Evolutionary conservation across 2,113 vertebrate genomes (phyloP), one percentile per base, ranked within the genome.

Genomic region (Geococcyx californianus): DNA sequence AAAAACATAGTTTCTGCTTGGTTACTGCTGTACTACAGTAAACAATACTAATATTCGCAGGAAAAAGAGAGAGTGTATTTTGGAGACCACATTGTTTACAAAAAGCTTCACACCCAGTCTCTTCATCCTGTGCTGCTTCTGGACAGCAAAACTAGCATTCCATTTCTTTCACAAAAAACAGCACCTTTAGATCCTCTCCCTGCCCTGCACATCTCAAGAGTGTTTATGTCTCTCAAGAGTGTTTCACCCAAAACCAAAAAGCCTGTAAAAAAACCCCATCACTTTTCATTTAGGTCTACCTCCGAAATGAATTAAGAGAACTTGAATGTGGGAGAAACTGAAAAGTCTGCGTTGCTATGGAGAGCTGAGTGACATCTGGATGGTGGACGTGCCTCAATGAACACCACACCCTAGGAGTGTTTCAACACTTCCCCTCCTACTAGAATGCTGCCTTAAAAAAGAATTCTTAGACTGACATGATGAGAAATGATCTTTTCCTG

Each of bases 391-490:
- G 82, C 60, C 58, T 76, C 62, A 76, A 25, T 2, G 1, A 81
- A 68, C 16, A 76, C 91, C 94, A 91, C 84, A 84, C 90, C 73
- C 86, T 38, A 8, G 17, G 36, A 89, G 56, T 3, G 3, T 42
- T 83, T 76, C 62, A 76, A 90, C 72, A 95, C 67, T 79, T 94
- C 87, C 87, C 8, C 62, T 96, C 66, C 90, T 74, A 59, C n/a
- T 54, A 75, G 40, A 69, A 81, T 29, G 11, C 24, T 63, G 38
- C 72, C 67, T 70, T 64, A 45, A 85, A 91, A 69, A 83, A 44
- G 28, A 84, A 81, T 16, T 84, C 59, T 60, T 68, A 87, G 23
- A 63, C 26, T 44, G 51, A 74, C 17, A 9, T 26, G 54, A 79
- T 44, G 15, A 93, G 31, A 85, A 90, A 13, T 21, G 44, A 90